phyloP scores from a whole-genome alignment of 2,113 vertebrate genomes.

The Neotoma lepida region DNA sequence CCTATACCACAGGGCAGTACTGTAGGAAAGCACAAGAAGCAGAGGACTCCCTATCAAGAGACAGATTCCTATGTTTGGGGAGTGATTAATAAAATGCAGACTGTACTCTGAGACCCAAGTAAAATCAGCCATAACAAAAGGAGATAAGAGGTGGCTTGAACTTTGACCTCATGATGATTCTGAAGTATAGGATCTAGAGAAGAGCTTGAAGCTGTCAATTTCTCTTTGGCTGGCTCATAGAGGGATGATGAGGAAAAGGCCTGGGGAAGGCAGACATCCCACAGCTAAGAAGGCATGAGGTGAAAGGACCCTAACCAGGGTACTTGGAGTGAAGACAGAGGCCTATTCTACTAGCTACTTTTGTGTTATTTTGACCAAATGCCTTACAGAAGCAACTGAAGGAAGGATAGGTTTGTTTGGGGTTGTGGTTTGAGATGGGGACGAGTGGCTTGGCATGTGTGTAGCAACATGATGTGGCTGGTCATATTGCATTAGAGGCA shows the following conservation, averaged over 20 bases:
- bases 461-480: background rate
- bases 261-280: background rate
- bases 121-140: background rate
- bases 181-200: too few relatives aligned
- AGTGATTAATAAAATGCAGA: background rate
- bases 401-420: background rate
- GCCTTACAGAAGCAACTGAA: background rate
- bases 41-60: fast-evolving
- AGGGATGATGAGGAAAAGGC: background rate
- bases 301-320: too few relatives aligned
- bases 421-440: background rate
- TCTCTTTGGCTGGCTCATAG: fast-evolving
- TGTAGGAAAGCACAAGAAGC: fast-evolving
- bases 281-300: too few relatives aligned
- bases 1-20: fast-evolving
- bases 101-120: background rate
- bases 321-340: fast-evolving
- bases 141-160: background rate
- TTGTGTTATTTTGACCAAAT: background rate
- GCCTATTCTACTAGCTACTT: background rate
- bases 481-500: background rate
- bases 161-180: background rate
- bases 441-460: background rate
- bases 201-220: background rate
- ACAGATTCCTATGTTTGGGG: background rate